Evolutionary conservation across 2,888 invertebrate genomes (phyloP), one percentile per base, ranked within the genome.

Genomic region (Drosophila diplacantha): DNA sequence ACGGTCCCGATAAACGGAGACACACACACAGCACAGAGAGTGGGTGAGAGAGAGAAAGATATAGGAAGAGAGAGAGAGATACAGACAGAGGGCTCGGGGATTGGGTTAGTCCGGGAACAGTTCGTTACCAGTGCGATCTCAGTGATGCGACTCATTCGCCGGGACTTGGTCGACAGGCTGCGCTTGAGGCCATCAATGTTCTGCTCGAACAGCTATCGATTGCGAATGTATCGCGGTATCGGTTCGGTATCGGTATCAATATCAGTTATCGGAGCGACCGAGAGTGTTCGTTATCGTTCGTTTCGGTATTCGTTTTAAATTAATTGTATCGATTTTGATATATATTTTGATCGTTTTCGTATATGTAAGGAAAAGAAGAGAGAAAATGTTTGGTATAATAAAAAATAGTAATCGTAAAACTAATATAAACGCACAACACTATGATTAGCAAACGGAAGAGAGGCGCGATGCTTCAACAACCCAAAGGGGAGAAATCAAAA

Each of bases 121-220:
- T 86, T 87, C 85, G 88, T 93, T 94, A 95, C 95, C 94, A 94
- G 91, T 88, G 93, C 92, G 89, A 95, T 91, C 89, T 94, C 92
- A 86, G 93, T 93, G 90, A 94, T 94, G 90, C 93, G 91, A 90
- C 94, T 94, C 91, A 94, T 93, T 90, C 93, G 91, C 87, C 94
- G 91, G 88, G 94, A 92, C 89, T 92, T 91, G 85, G 91, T 90
- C 81, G 94, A 93, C 78, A 95, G 91, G 85, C 93, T 93, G 89
- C 92, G 92, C 91, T 95, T 95, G 89, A 95, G 91, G 87, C 94
- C 93, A 87, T 92, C 92, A 90, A 95, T 94, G 89, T 95, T 94
- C 91, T 95, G 94, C 91, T 95, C 95, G 93, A 95, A 95, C 85
- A 95, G 91, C 93, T 94, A 71, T 71, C 41, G 47, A 62, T 91